Conservation (phyloP, 1,140 invertebrate species). For the Chelonus insularis region DNA sequence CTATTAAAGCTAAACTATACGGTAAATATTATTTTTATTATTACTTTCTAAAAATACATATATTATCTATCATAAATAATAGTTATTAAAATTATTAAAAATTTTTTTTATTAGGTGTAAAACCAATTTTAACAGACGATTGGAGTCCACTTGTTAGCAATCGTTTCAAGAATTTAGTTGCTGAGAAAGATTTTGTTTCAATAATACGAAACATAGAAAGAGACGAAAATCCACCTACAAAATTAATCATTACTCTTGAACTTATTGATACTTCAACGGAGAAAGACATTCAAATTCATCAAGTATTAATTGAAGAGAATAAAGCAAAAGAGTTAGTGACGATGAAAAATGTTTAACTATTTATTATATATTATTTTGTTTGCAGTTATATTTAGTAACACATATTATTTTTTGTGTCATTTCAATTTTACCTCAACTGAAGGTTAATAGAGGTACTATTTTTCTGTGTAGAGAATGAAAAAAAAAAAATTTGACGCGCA, state of each 20-base stretch:
- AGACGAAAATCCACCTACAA: slow-evolving; percentile 56
- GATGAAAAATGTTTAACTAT: no score
- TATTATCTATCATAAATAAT: no score
- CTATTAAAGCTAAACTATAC: slow-evolving; percentile 61
- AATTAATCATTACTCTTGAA: slow-evolving; percentile 60
- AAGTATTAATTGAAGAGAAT: slow-evolving; percentile 42
- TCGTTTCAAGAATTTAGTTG: slow-evolving; percentile 64
- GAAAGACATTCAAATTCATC: slow-evolving; percentile 61
- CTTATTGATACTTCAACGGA: slow-evolving; percentile 62
- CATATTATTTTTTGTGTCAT: no score
- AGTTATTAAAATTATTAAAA: no score
- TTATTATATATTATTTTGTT: no score
- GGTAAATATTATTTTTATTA: slow-evolving; percentile 46
- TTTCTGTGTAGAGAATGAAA: no score
- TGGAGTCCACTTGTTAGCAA: slow-evolving; percentile 65
- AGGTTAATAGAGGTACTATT: no score
- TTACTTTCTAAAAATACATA: no score
- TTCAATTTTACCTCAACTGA: no score
- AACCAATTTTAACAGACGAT: slow-evolving; percentile 59
- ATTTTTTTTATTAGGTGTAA: slow-evolving; percentile 55
- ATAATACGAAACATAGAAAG: slow-evolving; percentile 57
- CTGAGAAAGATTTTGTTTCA: slow-evolving; percentile 62
- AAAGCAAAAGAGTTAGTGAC: no score
- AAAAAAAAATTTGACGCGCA: no score
- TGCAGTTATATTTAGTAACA: no score